phyloP scores from a whole-genome alignment of 1,140 invertebrate genomes.

The Rhopalosiphum maidis region DNA sequence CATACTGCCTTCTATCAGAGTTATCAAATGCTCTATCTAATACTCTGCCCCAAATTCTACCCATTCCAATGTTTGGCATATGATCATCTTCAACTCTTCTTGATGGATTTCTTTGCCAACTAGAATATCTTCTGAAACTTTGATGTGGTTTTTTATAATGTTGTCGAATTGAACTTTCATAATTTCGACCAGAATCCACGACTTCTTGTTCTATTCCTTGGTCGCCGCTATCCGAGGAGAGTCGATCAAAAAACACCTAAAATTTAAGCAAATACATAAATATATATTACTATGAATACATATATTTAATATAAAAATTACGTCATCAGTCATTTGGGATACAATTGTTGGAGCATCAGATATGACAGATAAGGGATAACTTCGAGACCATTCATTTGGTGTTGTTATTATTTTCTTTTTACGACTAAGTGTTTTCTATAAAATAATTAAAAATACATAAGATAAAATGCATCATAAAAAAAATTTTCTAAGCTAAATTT shows the following conservation, averaged over 20 bases:
- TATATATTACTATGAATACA: background rate
- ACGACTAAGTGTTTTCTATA: constrained; percentile 66
- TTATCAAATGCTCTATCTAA: constrained; percentile 79
- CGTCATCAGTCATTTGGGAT: constrained; percentile 62
- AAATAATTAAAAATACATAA: constrained; percentile 30
- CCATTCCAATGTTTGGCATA: constrained; percentile 59
- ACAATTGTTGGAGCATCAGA: constrained; percentile 61
- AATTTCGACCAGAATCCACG: constrained; percentile 44
- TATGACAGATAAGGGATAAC: constrained; percentile 64
- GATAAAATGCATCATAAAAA: constrained; percentile 20
- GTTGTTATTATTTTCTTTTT: constrained; percentile 63
- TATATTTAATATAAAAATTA: constrained; percentile 27
- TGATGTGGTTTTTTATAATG: constrained; percentile 45
- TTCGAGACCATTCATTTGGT: constrained; percentile 66
- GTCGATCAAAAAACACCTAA: constrained; percentile 64
- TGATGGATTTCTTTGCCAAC: constrained; percentile 54
- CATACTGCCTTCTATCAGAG: constrained; percentile 81
- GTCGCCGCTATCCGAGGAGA: constrained; percentile 55
- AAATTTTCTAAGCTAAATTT: background rate
- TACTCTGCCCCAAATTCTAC: constrained; percentile 67
- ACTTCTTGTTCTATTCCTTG: constrained; percentile 55
- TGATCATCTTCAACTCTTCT: constrained; percentile 54
- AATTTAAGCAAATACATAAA: constrained; percentile 39
- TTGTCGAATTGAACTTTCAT: constrained; percentile 40
- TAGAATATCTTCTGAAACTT: constrained; percentile 54